Base-by-base conservation (phyloP, 2,113 vertebrate species). In the Malurus alboscapulatus region DNA sequence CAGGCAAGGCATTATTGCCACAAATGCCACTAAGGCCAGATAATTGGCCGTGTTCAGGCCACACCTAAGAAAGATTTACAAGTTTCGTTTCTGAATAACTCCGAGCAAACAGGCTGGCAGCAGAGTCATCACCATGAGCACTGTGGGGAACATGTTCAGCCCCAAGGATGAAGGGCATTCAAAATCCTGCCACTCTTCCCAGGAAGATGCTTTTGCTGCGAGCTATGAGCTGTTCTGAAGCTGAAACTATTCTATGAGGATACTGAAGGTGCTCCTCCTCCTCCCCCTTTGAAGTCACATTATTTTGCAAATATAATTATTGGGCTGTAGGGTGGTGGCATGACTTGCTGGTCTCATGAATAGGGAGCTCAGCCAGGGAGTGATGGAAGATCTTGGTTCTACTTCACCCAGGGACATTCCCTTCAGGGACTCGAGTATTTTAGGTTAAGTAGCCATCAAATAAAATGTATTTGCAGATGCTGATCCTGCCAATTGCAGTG, bases 241-340 rank as follows among this genome's bases (percentile, higher is more conserved):
- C 82, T 58, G 79, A 90, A 79, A 63, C 29, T 90, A 0, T 87
- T 76, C 42, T 32, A 1, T 79, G 75, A 87, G 77, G 45, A 50
- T 27, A 25, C 32, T 27, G 63, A 69, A 77, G 38, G 32, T 76
- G 18, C 51, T 88, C 54, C 79, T 93, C 54, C 79, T 93, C 59
- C 90, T 89, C 51, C 32, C 38, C 24, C 47, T 92, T 72, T 93
- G 88, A 93, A 94, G 91, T 87, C 34, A 66, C 38, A 55, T 87
- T 69, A 65, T 48, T 95, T 95, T 94, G 79, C 75, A 83, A 84
- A 94, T 55, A 8, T 81, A 91, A 96, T 96, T 93, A 51, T 25
- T 77, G 59, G 59, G 59, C 75, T 84, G 0, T 5, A 40, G 57
- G 51, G 68, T 74, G 92, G 79, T 90, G 79, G 80, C 82, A 77